Evolutionary conservation across 1,140 invertebrate genomes (phyloP).

Genomic region (Archivesica marissinica): DNA sequence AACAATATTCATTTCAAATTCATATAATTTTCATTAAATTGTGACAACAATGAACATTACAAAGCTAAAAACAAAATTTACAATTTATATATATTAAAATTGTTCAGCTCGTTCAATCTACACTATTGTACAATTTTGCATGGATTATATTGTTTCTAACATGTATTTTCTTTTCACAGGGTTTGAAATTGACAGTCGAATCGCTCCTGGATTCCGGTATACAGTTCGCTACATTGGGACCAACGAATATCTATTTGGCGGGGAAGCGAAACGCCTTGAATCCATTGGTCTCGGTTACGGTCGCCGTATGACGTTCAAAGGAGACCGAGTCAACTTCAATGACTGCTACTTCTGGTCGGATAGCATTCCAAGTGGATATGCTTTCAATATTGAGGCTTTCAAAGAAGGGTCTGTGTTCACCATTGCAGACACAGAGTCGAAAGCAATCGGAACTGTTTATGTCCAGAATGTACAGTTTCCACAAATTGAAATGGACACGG

Average conservation of each 20-base stretch:
- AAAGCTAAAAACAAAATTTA: too few relatives aligned
- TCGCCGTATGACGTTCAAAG: slow-evolving; percentile 90
- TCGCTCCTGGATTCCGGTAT: slow-evolving; percentile 90
- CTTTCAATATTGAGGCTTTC: slow-evolving; percentile 88
- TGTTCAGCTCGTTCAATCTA: too few relatives aligned
- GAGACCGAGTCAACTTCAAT: slow-evolving; percentile 87
- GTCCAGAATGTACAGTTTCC: slow-evolving; percentile 70
- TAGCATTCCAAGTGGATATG: slow-evolving; percentile 89
- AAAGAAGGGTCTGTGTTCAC: slow-evolving; percentile 88
- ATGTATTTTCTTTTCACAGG: slow-evolving; percentile 84
- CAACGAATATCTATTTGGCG: slow-evolving; percentile 87
- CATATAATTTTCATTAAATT: too few relatives aligned
- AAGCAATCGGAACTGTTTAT: slow-evolving; percentile 84
- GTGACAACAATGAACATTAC: too few relatives aligned
- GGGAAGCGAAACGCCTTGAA: slow-evolving; percentile 87
- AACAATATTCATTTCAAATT: too few relatives aligned
- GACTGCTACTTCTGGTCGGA: slow-evolving; percentile 91
- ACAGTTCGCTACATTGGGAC: slow-evolving; percentile 88
- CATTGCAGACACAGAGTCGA: slow-evolving; percentile 88
- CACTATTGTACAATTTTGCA: too few relatives aligned
- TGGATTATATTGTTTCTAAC: background rate
- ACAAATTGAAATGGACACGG: slow-evolving; percentile 78
- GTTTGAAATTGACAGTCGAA: slow-evolving; percentile 90
- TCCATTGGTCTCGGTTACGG: slow-evolving; percentile 91
- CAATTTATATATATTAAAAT: too few relatives aligned